These are phyloP conservation scores for Mandrillus leucophaeus DNA, from an alignment of 2,113 vertebrate genomes.

Conservation along the genomic window DNA sequence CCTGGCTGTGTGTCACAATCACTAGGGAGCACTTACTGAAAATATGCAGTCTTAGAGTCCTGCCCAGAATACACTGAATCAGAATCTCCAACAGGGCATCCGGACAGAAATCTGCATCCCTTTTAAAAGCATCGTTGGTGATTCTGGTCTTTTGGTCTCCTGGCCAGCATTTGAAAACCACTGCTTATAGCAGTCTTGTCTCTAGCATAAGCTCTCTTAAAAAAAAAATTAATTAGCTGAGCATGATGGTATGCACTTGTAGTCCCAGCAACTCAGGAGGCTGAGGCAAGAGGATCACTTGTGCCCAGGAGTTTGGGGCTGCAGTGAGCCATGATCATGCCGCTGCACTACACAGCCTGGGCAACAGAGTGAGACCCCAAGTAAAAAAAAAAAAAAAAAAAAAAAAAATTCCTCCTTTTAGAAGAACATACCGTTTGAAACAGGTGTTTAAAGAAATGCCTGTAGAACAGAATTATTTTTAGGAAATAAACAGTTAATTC, in stretches of 20 bases:
- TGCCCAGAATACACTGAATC: not conserved
- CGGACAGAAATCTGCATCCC: not conserved
- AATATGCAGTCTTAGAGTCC: not conserved
- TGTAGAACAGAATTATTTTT: slow-evolving; percentile 8
- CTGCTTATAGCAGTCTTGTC: not conserved
- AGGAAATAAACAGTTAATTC: not conserved
- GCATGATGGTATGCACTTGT: not conserved
- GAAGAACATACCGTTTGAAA: slow-evolving; percentile 24
- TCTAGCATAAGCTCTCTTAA: not conserved
- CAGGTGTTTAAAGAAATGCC: slow-evolving; percentile 35
- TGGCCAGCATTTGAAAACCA: not conserved
- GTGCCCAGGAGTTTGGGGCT: not conserved
- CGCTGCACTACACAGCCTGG: not conserved
- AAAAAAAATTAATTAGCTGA: too few species aligned
- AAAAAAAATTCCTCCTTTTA: not conserved
- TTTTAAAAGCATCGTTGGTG: not conserved
- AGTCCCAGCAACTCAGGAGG: not conserved
- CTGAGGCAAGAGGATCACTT: not conserved
- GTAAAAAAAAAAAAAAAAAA: not conserved
- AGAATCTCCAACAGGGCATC: not conserved
- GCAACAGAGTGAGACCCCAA: not conserved
- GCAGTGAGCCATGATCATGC: too few species aligned
- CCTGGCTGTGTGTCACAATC: not conserved
- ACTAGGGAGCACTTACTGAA: not conserved
- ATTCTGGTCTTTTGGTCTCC: not conserved